Evolutionary conservation across 2,797 vertebrate species (phyloP), one percentile per base, ranked within the genome.

Genomic region (Gambusia yucatana): DNA sequence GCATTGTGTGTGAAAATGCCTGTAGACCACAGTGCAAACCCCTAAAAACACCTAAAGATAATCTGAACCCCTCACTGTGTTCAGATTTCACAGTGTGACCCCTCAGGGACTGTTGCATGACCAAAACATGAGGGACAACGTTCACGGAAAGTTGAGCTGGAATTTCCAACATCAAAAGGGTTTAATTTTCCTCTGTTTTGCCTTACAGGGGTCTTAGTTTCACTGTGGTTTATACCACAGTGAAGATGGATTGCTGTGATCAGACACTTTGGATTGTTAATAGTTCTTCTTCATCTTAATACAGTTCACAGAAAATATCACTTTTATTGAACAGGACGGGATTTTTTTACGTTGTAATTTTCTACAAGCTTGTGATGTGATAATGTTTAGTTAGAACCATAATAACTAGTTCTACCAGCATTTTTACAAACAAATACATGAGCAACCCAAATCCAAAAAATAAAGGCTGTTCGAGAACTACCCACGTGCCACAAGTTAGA

Each of bases 31-130:
- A 82, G 79, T 28, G 69, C 67, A 16, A 44, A 84, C 25, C 75
- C 63, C 76, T 17, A 17, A 59, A 76, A 33, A 33, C 33, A 33
- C 36, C 4, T 39, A 39, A 39, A 39, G 5, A 80, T 33, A 33
- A 33, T 33, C 33, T 33, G 33, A 33, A 33, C 33, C 75, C 84
- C 69, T 78, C 59, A 10, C 28, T 47, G 83, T 47, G 83, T 78
- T 90, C 83, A 63, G 59, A 88, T 93, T 89, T 93, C 88, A 91
- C 81, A 82, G 61, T 36, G 28, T 0, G 0, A 55, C 82, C 86
- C 86, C 80, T 80, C 44, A 0, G 82, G 89, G 82, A 69, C 48
- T 75, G 86, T 36, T 84, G 67, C 77, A 52, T 69, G 41, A 36
- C 63, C 55, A 43, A 82, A 82, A 88, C 83, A 86, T 87, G 77